A percentile compares a stretch with the other conserved stretches of the same genome.
These are phyloP conservation scores for Microctonus brassicae DNA, from an alignment of 2,888 invertebrate species.

Conservation along the genomic window DNA sequence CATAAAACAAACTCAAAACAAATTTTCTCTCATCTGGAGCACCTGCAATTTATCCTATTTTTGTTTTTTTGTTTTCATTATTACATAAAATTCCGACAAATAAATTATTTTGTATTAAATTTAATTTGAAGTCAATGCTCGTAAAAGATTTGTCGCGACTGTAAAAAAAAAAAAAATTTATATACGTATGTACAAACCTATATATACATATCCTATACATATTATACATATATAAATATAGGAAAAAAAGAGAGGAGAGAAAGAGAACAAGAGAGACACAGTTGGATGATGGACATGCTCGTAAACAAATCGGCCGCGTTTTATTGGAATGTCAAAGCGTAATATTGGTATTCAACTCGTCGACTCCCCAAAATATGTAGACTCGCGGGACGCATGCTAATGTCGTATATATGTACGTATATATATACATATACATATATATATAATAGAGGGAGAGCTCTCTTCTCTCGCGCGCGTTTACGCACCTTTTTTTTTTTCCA, in stretches of 20 bases:
- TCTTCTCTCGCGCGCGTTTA: slow-evolving; percentile 29
- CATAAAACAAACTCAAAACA: slow-evolving; percentile 10
- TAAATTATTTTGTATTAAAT: not conserved
- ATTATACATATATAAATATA: not conserved
- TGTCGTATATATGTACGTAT: slow-evolving; percentile 31
- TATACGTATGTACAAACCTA: not conserved
- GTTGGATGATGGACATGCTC: slow-evolving; percentile 59
- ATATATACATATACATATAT: not conserved
- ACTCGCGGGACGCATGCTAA: slow-evolving; percentile 68
- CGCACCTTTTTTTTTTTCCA: slow-evolving; percentile 39
- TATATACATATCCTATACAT: not conserved
- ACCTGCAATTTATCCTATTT: slow-evolving; percentile 5
- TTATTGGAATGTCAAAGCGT: slow-evolving; percentile 70
- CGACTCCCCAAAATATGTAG: slow-evolving; percentile 68
- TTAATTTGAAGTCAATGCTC: not conserved
- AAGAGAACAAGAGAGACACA: slow-evolving; percentile 38
- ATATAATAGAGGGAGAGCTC: slow-evolving; percentile 20
- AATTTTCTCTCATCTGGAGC: slow-evolving; percentile 31
- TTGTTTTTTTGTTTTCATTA: not conserved
- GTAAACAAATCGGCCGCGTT: slow-evolving; percentile 70
- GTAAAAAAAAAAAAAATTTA: slow-evolving; percentile 8
- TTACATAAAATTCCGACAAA: not conserved
- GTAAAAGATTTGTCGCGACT: slow-evolving; percentile 7
- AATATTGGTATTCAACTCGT: slow-evolving; percentile 69
- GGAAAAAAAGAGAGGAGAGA: slow-evolving; percentile 41